A percentile compares a stretch with the other conserved stretches of the same genome.
Evolutionary conservation across 2,113 vertebrate genomes (phyloP).

Genomic region (Crypturellus undulatus): DNA sequence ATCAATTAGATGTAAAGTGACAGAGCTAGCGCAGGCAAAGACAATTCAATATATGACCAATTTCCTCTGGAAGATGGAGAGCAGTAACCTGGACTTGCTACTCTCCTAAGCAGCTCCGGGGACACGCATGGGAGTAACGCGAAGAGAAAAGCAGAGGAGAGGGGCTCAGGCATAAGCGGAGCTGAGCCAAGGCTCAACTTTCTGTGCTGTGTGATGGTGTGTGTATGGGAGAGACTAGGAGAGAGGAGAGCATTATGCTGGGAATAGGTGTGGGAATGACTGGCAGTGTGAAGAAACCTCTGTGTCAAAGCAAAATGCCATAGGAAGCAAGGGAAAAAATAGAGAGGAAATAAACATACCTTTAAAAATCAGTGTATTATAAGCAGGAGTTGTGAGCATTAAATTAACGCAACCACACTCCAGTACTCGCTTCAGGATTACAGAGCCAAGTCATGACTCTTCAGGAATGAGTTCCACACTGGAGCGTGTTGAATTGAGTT

Average conservation of each 20-base stretch:
- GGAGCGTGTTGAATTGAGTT: background rate
- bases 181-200: background rate
- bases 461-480: background rate
- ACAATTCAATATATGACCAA: background rate
- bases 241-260: background rate
- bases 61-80: background rate
- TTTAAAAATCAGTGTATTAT: background rate
- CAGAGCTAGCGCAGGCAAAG: background rate
- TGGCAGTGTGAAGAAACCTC: background rate
- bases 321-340: background rate
- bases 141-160: background rate
- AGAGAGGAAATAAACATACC: background rate
- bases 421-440: background rate
- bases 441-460: background rate
- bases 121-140: background rate
- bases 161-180: background rate
- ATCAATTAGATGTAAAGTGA: background rate
- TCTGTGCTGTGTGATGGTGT: fast-evolving
- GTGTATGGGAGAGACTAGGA: fast-evolving
- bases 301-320: background rate
- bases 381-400: background rate
- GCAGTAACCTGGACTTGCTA: fast-evolving
- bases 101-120: background rate
- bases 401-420: background rate
- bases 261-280: background rate